Base-by-base conservation (phyloP, 1,140 invertebrate genomes). In the Pissodes strobi region DNA sequence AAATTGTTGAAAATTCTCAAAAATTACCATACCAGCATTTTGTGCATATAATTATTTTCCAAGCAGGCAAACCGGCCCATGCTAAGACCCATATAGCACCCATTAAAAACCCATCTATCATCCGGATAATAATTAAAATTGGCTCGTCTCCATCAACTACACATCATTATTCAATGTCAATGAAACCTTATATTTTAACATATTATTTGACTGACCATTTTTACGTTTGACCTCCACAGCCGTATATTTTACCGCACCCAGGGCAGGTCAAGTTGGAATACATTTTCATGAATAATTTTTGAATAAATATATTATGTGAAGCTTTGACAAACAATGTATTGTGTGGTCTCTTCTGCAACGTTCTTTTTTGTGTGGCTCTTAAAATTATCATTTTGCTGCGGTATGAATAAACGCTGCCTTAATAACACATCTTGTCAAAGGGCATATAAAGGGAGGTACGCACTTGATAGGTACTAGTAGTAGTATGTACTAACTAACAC, bases 221-320 rank as follows among this genome's bases (percentile, higher is more conserved):
- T 61, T 52, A 30, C 43, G 34, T 61, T 61, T 61, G 58, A 61
- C 58, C 58, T 59, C 27, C 12, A 21, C 2, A 51, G 19, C 48
- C 10, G 41, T 51, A 41, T 61, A 49, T 39, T 61, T 51, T 61
- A 61, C 58, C 58, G 58, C 58, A 13, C 58, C 58, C 58, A 51
- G 46, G 34, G 48, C 58, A 61, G 58, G 58, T 61, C 58, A 61
- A 51, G 22, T 39, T 15, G 22, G 58, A 49, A 61, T 61, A 61
- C 10, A 61, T 61, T 61, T 61, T 61, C 58, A 61, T 61, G 41
- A 61, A 13, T 61, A 51, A 61, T 51, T 61, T 51, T 48, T 59
- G 49, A 49, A 25, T 57, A 39, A 41, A 17, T 21, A 15, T 17
- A 2, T 18, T 22, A 19, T 12, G 15, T 13, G n/a, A 51, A 17